Conservation (phyloP, 37 sponge, comb jelly and placozoan genomes). For the Lycopodina hypogea region DNA sequence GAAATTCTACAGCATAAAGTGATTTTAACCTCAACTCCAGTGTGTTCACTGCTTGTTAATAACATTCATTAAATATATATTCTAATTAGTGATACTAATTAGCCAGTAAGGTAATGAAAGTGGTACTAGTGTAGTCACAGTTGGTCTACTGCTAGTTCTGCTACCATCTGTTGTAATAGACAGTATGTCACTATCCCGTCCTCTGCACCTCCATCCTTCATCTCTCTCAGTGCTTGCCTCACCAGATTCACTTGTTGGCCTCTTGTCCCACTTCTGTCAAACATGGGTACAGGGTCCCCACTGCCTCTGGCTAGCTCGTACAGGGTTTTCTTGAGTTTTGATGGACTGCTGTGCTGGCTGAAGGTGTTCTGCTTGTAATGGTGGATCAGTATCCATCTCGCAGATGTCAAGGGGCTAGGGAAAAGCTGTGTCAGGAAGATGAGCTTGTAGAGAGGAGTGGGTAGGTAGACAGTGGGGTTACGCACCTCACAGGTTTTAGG, state of each 20-base stretch:
- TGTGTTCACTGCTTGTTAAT: no score
- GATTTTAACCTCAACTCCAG: no score
- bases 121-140: conserved; percentile 13
- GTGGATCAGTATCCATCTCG: conserved; percentile 50
- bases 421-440: conserved; percentile 68
- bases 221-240: conserved; percentile 4
- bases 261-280: background rate
- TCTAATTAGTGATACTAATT: no score
- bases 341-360: conserved; percentile 9
- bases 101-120: no score
- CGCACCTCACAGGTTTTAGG: conserved; percentile 60
- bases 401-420: conserved; percentile 34
- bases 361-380: conserved; percentile 61
- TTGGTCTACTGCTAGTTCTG: conserved; percentile 44
- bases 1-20: no score
- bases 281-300: background rate
- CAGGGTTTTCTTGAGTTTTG: conserved; percentile 45
- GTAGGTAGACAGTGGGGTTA: conserved; percentile 66
- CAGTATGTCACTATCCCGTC: conserved; percentile 15
- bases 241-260: background rate
- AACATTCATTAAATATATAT: no score
- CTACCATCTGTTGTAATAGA: conserved; percentile 40
- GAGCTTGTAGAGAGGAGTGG: conserved; percentile 75
- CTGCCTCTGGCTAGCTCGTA: conserved; percentile 24
- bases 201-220: background rate